phyloP scores from a whole-genome alignment of 2,888 invertebrate species.

The Scaptomyza polygonia region DNA sequence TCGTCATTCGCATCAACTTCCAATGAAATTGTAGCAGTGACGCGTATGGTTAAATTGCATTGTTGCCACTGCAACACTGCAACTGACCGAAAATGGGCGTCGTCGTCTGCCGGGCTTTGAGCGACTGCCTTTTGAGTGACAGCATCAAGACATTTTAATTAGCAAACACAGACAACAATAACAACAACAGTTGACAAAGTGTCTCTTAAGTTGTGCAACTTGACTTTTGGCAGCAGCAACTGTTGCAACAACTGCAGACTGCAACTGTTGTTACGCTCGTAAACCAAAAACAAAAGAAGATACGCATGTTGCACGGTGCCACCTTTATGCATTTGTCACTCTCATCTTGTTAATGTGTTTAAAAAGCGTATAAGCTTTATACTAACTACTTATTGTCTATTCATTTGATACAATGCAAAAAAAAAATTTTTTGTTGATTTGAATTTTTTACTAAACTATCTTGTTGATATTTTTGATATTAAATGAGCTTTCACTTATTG shows the following conservation, averaged over 20 bases:
- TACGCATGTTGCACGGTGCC: conserved; percentile 16
- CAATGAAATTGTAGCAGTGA: conserved; percentile 73
- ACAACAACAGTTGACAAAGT: conserved; percentile 48
- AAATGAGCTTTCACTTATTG: too few species aligned
- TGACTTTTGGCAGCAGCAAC: conserved; percentile 62
- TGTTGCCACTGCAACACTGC: conserved; percentile 52
- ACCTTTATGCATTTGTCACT: conserved; percentile 22
- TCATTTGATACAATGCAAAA: conserved; percentile 5
- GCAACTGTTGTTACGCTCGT: conserved; percentile 68
- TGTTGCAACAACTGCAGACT: conserved; percentile 36
- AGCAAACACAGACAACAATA: conserved; percentile 52
- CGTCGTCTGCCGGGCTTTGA: conserved; percentile 41
- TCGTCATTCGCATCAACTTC: conserved; percentile 47
- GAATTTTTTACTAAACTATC: too few species aligned
- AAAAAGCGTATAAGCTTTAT: conserved; percentile 32
- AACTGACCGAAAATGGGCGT: conserved; percentile 70
- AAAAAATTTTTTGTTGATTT: too few species aligned
- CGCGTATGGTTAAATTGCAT: conserved; percentile 69
- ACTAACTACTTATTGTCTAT: background rate
- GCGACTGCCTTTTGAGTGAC: conserved; percentile 72
- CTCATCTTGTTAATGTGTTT: background rate
- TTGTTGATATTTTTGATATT: too few species aligned
- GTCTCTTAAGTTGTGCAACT: conserved; percentile 61
- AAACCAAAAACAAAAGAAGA: conserved; percentile 36
- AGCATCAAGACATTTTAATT: conserved; percentile 76